Percentiles rank a stretch among this genome's conserved stretches.
Evolutionary conservation across 1,140 invertebrate genomes (phyloP).

Genomic region (Brachionus paranguensis): DNA sequence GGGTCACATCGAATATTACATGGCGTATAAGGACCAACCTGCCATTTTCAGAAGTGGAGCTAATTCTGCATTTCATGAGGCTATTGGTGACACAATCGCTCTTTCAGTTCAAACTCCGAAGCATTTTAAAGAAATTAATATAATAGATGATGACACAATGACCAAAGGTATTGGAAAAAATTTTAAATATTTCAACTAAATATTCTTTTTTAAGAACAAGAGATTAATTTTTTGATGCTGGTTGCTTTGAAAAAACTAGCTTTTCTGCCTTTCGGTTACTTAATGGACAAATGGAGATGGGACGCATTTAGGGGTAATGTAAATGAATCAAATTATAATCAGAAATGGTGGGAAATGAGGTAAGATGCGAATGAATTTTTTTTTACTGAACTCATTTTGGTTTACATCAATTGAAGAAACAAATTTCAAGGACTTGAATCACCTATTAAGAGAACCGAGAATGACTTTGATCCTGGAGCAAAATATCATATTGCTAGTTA

Average conservation of each 20-base stretch:
- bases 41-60: constrained; percentile 69
- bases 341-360: constrained; percentile 56
- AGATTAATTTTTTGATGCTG: constrained; percentile 75
- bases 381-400: background rate
- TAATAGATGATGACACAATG: constrained; percentile 62
- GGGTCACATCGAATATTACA: constrained; percentile 73
- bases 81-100: constrained; percentile 81
- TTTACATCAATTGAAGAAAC: constrained; percentile 42
- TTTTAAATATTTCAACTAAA: background rate
- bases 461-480: constrained; percentile 46
- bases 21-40: constrained; percentile 66
- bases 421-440: constrained; percentile 50
- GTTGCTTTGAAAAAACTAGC: constrained; percentile 78
- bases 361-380: constrained; percentile 40
- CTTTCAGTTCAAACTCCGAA: constrained; percentile 72
- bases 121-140: constrained; percentile 77
- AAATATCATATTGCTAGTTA: constrained; percentile 47
- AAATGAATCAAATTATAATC: constrained; percentile 48
- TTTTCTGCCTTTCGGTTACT: constrained; percentile 78
- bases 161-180: constrained; percentile 45
- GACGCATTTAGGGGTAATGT: constrained; percentile 70
- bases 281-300: constrained; percentile 82
- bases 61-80: constrained; percentile 64
- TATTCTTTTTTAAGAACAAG: constrained; percentile 59
- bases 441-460: constrained; percentile 45